phyloP scores from a whole-genome alignment of 1,140 invertebrate species.

The Sarcophaga bullata region DNA sequence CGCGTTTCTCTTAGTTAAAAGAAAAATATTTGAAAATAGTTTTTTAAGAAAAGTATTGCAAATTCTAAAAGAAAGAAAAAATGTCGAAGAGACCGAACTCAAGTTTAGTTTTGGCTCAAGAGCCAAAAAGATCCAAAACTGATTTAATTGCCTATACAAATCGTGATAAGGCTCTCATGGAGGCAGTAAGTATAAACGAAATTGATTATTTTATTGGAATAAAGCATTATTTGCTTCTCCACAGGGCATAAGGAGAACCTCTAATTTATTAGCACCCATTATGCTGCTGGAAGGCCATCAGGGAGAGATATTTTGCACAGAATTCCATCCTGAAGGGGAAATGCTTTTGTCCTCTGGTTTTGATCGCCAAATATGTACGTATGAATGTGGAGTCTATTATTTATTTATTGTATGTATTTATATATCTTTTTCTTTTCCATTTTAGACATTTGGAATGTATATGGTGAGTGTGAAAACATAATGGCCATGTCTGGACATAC shows the following conservation, averaged over 20 bases:
- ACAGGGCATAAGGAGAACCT: conserved; percentile 79
- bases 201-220: conserved; percentile 62
- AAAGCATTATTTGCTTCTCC: conserved; percentile 72
- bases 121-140: conserved; percentile 72
- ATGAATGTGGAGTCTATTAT: not conserved
- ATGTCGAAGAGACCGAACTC: conserved; percentile 65
- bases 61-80: conserved; percentile 50
- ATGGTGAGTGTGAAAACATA: conserved; percentile 98
- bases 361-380: conserved; percentile 95
- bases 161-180: conserved; percentile 61
- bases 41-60: conserved; percentile 11
- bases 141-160: conserved; percentile 68
- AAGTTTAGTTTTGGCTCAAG: conserved; percentile 70
- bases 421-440: conserved; percentile 44
- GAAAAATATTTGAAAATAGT: not conserved
- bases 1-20: not conserved
- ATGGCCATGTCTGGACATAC: conserved; percentile 92
- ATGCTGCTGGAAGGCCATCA: conserved; percentile 98
- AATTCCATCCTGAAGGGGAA: conserved; percentile 97
- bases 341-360: conserved; percentile 95
- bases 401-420: not conserved
- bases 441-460: conserved; percentile 96
- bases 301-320: conserved; percentile 92
- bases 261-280: conserved; percentile 90
- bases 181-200: conserved; percentile 54